Percentiles rank a stretch among this genome's conserved stretches.
These are phyloP conservation scores for Lucifuga dentata DNA, from an alignment of 2,113 vertebrate species.

Conservation along the genomic window DNA sequence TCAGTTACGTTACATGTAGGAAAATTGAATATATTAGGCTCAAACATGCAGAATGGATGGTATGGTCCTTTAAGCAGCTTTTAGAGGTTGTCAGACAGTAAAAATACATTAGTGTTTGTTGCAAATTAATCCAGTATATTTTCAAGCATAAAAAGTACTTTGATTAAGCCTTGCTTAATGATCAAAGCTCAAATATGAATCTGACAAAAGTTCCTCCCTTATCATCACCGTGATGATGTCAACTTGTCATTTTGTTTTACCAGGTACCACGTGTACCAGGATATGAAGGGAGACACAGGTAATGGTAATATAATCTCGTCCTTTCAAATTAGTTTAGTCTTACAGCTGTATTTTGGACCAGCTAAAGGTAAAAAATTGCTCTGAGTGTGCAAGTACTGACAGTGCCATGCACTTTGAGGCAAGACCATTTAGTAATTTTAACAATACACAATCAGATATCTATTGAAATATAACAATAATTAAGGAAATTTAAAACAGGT, in stretches of 20 bases:
- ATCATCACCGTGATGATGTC: conserved; percentile 14
- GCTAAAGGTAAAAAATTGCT: conserved; percentile 19
- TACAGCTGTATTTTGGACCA: conserved; percentile 34
- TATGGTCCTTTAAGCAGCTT: no score
- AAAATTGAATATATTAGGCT: no score
- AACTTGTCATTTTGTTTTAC: conserved; percentile 18
- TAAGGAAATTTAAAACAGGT: no score
- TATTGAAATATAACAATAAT: not conserved
- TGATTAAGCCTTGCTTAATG: no score
- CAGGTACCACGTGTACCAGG: conserved; percentile 40
- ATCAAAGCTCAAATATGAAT: not conserved
- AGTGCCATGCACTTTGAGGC: conserved; percentile 3
- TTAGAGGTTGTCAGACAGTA: not conserved
- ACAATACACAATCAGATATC: conserved; percentile 7
- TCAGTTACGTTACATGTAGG: no score
- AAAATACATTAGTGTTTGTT: conserved; percentile 4
- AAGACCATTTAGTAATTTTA: conserved; percentile 19
- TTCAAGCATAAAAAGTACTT: conserved; percentile 16
- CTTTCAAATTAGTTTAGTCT: conserved; percentile 37
- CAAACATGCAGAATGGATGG: no score
- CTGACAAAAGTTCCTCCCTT: conserved; percentile 7
- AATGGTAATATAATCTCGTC: conserved; percentile 43
- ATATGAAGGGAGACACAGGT: conserved; percentile 28
- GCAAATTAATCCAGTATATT: conserved; percentile 17
- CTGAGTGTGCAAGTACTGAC: conserved; percentile 1